Percentiles rank a stretch among this genome's conserved stretches.
These are phyloP conservation scores for Papilio demoleus DNA, from an alignment of 2,888 invertebrate species.

Conservation along the genomic window DNA sequence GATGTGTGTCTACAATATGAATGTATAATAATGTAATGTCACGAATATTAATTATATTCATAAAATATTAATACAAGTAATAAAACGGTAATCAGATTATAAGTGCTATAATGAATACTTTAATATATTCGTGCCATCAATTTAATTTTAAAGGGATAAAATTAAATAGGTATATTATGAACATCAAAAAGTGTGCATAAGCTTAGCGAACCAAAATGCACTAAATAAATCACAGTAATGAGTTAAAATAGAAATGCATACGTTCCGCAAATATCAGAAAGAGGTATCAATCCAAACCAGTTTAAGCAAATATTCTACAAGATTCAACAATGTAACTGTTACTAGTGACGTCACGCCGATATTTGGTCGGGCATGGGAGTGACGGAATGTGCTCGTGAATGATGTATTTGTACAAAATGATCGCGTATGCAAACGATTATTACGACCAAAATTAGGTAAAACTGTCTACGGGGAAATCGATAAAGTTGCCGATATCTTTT, in stretches of 20 bases:
- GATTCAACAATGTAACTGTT: conserved; percentile 15
- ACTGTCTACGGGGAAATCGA: conserved; percentile 73
- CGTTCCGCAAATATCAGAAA: conserved; percentile 29
- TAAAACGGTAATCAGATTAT: not conserved
- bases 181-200: conserved; percentile 66
- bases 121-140: conserved; percentile 10
- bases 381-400: conserved; percentile 62
- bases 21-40: conserved; percentile 6
- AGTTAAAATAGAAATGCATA: conserved; percentile 48
- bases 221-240: conserved; percentile 45
- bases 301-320: conserved; percentile 36
- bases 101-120: not conserved
- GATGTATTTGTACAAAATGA: conserved; percentile 61
- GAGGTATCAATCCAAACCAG: conserved; percentile 38
- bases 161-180: conserved; percentile 52
- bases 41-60: conserved; percentile 10
- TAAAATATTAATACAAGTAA: not conserved
- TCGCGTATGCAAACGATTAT: conserved; percentile 67
- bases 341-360: conserved; percentile 56
- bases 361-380: conserved; percentile 59
- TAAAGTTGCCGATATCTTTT: conserved; percentile 60
- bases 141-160: conserved; percentile 32
- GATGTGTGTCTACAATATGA: conserved; percentile 20
- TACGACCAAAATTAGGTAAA: conserved; percentile 57
- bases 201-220: conserved; percentile 68